A percentile compares a stretch with the other conserved stretches of the same genome.
phyloP scores from a whole-genome alignment of 2,888 invertebrate genomes.

The Hypsopygia costalis region DNA sequence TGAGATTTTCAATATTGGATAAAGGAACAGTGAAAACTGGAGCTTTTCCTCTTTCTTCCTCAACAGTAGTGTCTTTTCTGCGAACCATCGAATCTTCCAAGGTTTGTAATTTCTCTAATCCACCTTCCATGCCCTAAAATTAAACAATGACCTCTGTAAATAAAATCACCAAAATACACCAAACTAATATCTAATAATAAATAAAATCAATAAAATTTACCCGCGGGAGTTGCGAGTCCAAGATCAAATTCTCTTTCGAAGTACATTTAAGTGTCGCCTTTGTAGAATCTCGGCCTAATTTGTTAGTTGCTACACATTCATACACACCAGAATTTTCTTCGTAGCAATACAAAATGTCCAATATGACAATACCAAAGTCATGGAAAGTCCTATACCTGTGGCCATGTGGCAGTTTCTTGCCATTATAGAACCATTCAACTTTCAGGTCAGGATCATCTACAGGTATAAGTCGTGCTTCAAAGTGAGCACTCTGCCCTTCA shows the following conservation, averaged over 20 bases:
- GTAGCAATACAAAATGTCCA: constrained; percentile 97
- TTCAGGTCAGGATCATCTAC: constrained; percentile 96
- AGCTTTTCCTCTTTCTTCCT: constrained; percentile 90
- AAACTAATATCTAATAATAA: neutral
- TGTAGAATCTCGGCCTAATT: constrained; percentile 93
- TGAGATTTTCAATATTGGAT: constrained; percentile 91
- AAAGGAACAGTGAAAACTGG: constrained; percentile 95
- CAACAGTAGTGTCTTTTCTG: constrained; percentile 85
- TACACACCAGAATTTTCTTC: constrained; percentile 97
- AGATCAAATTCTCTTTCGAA: constrained; percentile 93
- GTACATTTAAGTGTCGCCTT: constrained; percentile 92
- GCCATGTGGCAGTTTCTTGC: constrained; percentile 94
- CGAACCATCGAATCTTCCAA: constrained; percentile 94
- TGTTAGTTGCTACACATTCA: constrained; percentile 95
- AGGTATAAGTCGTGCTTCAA: constrained; percentile 95
- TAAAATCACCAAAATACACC: neutral
- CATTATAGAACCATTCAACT: constrained; percentile 98
- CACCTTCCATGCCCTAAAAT: constrained; percentile 94
- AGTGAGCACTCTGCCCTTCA: constrained; percentile 97
- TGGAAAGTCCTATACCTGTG: constrained; percentile 98
- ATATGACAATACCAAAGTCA: constrained; percentile 97
- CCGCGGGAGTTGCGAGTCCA: constrained; percentile 95
- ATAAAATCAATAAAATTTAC: constrained; percentile 65
- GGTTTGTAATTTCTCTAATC: constrained; percentile 94
- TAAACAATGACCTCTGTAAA: constrained; percentile 10